Percentiles rank a stretch among this genome's conserved stretches.
Evolutionary conservation across 92 coral and sea anemone species (phyloP).

Genomic region (Porites lobata): DNA sequence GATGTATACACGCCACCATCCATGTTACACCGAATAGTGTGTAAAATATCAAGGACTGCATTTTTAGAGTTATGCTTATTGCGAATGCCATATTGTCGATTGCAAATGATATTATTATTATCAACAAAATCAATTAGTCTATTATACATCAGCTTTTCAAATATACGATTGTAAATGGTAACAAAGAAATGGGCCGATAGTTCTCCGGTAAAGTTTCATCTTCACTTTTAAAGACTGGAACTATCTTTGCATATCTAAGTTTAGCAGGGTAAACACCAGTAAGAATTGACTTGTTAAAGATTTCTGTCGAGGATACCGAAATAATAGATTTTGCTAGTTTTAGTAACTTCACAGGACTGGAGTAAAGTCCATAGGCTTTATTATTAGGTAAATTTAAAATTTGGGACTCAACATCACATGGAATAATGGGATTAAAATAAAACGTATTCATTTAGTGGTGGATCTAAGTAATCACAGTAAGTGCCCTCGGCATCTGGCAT

Average conservation of each 20-base stretch:
- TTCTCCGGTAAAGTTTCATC: slow-evolving; percentile 14
- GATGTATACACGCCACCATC: too few species aligned
- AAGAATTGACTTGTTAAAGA: slow-evolving; percentile 14
- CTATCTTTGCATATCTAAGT: slow-evolving; percentile 25
- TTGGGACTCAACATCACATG: slow-evolving; percentile 7
- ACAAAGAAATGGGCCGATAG: slow-evolving; percentile 4
- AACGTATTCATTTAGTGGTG: slow-evolving; percentile 2
- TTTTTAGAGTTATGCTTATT: too few species aligned
- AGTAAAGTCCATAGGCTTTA: slow-evolving; percentile 28
- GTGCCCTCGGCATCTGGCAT: too few species aligned
- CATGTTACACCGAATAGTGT: too few species aligned
- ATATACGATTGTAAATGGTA: not conserved
- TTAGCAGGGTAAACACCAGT: slow-evolving; percentile 27
- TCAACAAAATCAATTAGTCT: too few species aligned
- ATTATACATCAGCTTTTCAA: not conserved
- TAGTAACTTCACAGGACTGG: not conserved
- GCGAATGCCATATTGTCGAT: too few species aligned
- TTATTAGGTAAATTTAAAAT: slow-evolving; percentile 13
- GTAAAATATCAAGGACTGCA: too few species aligned
- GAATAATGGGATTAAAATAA: slow-evolving; percentile 31
- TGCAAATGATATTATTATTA: too few species aligned
- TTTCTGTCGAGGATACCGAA: slow-evolving; percentile 1
- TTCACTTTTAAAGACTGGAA: slow-evolving; percentile 26
- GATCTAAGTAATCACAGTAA: not conserved
- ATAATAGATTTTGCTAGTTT: not conserved